A percentile compares a stretch with the other conserved stretches of the same genome.
These are phyloP conservation scores for Apodemus agrarius DNA, from an alignment of 2,797 vertebrate genomes.

Conservation along the genomic window DNA sequence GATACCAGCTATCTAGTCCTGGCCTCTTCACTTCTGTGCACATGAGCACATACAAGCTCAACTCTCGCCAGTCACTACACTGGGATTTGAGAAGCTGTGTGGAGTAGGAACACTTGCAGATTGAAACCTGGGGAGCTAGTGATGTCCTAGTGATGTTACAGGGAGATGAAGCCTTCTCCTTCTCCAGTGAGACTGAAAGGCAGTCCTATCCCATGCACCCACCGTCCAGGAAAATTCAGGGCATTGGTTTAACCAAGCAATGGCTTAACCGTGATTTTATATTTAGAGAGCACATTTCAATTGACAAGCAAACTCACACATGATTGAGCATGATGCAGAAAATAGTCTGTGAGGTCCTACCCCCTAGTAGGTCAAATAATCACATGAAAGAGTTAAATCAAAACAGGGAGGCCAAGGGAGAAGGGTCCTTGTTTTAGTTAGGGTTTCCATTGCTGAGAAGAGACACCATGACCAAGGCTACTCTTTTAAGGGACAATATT, in stretches of 20 bases:
- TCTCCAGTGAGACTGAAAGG: not conserved
- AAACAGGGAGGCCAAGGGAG: not conserved
- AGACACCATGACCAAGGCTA: not conserved
- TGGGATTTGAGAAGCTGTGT: constrained; percentile 25
- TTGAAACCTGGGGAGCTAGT: not conserved
- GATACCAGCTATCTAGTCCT: not conserved
- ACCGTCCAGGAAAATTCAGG: not conserved
- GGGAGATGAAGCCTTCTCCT: not conserved
- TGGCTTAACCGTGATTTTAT: not conserved
- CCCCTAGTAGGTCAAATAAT: not conserved
- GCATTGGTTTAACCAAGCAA: not conserved
- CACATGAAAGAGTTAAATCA: constrained; percentile 13
- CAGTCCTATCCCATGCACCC: not conserved
- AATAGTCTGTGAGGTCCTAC: not conserved
- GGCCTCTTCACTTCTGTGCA: too few species aligned
- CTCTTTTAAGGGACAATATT: not conserved
- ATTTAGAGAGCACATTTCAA: constrained; percentile 19
- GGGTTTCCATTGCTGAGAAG: not conserved
- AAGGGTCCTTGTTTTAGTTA: not conserved
- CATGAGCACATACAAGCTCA: not conserved
- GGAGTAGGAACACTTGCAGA: not conserved
- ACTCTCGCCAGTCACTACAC: not conserved
- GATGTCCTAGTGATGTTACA: not conserved
- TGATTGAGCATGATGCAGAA: not conserved
- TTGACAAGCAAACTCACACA: not conserved